These are phyloP conservation scores for Halictus ligatus DNA, from an alignment of 2,888 invertebrate genomes.

Conservation along the genomic window DNA sequence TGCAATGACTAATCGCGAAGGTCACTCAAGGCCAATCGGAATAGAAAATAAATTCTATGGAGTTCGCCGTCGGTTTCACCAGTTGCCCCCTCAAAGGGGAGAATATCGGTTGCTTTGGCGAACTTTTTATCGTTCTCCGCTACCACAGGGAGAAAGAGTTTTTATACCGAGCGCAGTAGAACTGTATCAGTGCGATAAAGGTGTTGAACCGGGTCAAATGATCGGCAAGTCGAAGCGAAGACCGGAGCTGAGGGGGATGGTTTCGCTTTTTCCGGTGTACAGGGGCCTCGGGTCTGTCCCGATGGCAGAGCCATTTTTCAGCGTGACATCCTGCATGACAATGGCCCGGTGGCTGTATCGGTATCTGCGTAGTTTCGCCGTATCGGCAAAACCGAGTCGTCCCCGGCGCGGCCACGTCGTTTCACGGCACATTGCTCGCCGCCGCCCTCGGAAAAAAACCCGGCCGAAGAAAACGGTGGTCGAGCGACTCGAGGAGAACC, in stretches of 20 bases:
- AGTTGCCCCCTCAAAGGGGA: background rate
- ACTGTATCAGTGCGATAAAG: slow-evolving; percentile 14
- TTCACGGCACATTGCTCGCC: slow-evolving; percentile 70
- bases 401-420: slow-evolving; percentile 62
- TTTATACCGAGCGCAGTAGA: background rate
- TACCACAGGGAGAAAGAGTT: background rate
- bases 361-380: slow-evolving; percentile 52
- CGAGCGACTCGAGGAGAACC: slow-evolving; percentile 9
- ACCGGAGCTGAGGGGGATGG: background rate
- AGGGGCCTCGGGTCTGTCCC: slow-evolving; percentile 24
- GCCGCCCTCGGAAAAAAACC: slow-evolving; percentile 34
- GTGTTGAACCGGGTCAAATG: slow-evolving; percentile 19
- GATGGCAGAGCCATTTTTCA: slow-evolving; percentile 61
- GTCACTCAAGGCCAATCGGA: background rate
- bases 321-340: slow-evolving; percentile 70
- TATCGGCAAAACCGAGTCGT: slow-evolving; percentile 56
- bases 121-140: background rate
- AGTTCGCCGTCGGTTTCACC: background rate
- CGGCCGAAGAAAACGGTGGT: slow-evolving; percentile 14
- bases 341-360: slow-evolving; percentile 60
- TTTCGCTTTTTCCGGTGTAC: slow-evolving; percentile 11
- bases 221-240: slow-evolving; percentile 6
- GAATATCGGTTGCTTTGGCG: background rate
- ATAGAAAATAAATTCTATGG: too few relatives aligned
- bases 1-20: too few relatives aligned